These are phyloP conservation scores for Biston betularia DNA, from an alignment of 2,888 invertebrate species.

Conservation along the genomic window DNA sequence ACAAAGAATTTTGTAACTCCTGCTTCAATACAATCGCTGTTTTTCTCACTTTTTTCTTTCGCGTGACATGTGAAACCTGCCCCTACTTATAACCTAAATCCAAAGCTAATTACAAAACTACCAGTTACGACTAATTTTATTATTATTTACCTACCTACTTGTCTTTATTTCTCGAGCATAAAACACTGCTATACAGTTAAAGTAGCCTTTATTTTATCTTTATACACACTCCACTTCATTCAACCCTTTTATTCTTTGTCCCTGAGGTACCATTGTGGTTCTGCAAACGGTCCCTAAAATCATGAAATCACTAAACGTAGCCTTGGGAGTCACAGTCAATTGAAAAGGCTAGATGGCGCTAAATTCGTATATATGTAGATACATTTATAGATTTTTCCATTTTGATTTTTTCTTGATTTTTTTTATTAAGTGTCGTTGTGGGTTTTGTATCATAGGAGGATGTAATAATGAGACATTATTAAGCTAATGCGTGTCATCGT, in stretches of 20 bases:
- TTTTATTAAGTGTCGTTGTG: too few species aligned
- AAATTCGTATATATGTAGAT: background rate
- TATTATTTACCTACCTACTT: too few species aligned
- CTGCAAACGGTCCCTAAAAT: constrained; percentile 18
- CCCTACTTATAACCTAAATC: background rate
- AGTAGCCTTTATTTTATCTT: constrained; percentile 21
- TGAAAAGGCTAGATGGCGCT: constrained; percentile 3
- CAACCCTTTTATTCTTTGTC: constrained; percentile 29
- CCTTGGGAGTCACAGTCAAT: constrained; percentile 3
- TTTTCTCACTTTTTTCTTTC: too few species aligned
- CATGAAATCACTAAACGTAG: constrained; percentile 19
- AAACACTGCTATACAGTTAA: constrained; percentile 9
- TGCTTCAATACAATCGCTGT: too few species aligned
- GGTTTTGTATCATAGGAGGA: too few species aligned
- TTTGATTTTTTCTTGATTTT: too few species aligned
- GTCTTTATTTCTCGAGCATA: constrained; percentile 1
- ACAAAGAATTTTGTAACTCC: too few species aligned
- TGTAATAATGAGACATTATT: too few species aligned
- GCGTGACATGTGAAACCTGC: too few species aligned
- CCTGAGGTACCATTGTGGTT: constrained; percentile 17
- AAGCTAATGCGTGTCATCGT: too few species aligned
- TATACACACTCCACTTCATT: constrained; percentile 26
- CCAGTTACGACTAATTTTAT: background rate
- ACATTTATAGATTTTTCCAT: too few species aligned
- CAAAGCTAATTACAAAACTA: background rate